A percentile compares a stretch with the other conserved stretches of the same genome.
These are phyloP conservation scores for Brachionus rotundiformis DNA, from an alignment of 1,140 invertebrate genomes.

Conservation along the genomic window DNA sequence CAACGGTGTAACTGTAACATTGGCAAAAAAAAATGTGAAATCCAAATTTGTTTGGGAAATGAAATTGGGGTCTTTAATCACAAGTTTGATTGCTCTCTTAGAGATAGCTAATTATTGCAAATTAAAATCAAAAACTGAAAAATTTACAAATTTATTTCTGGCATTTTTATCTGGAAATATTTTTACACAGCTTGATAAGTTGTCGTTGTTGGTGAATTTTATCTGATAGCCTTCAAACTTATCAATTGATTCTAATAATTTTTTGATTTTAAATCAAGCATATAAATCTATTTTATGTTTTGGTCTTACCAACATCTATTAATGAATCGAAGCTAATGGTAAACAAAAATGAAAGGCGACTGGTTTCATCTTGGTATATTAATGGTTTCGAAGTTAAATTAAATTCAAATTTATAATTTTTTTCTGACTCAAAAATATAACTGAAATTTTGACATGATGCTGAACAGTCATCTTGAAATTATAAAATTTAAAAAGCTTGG, in stretches of 20 bases:
- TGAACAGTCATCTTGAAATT: background rate
- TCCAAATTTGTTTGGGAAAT: background rate
- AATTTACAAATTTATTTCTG: background rate
- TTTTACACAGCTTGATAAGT: background rate
- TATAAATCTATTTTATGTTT: too few species aligned
- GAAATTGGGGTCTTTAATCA: background rate
- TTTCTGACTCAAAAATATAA: background rate
- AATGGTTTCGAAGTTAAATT: background rate
- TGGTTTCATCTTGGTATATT: background rate
- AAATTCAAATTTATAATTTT: background rate
- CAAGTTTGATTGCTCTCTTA: background rate
- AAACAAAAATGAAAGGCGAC: slow-evolving; percentile 11
- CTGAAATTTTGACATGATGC: background rate
- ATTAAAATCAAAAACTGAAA: background rate
- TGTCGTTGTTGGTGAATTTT: background rate
- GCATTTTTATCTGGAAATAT: slow-evolving; percentile 13
- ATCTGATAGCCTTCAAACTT: slow-evolving; percentile 5
- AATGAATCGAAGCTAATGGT: background rate
- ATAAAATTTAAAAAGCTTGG: background rate
- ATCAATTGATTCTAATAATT: background rate
- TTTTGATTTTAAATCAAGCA: too few species aligned
- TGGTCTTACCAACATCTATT: background rate
- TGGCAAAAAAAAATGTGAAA: slow-evolving; percentile 12
- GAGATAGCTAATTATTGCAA: background rate
- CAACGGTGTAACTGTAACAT: background rate